Evolutionary conservation across 2,797 vertebrate species (phyloP).

Genomic region (Onychomys arenicola): DNA sequence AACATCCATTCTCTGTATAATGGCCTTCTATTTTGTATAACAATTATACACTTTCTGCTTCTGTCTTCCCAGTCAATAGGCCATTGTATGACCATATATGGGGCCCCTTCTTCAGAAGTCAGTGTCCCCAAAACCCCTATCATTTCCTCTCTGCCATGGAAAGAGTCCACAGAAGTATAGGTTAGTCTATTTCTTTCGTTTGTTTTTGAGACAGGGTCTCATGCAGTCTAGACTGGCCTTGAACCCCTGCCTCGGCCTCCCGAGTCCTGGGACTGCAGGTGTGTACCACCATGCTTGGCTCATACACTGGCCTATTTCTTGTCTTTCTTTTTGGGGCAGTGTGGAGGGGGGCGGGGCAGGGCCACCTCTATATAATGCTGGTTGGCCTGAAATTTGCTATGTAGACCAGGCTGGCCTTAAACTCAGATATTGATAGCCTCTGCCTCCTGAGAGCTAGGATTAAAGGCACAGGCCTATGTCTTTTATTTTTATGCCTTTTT

Average conservation of each 20-base stretch:
- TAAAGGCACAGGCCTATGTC: background rate
- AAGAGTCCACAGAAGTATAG: background rate
- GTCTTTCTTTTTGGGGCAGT: background rate
- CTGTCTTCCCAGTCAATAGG: background rate
- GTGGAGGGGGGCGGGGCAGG: too few species aligned
- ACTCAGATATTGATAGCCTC: background rate
- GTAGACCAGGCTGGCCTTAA: background rate
- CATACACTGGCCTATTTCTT: background rate
- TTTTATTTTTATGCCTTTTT: background rate
- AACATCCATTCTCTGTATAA: background rate
- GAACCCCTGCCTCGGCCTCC: background rate
- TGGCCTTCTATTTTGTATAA: constrained; percentile 37
- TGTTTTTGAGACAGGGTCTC: background rate
- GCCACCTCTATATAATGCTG: background rate
- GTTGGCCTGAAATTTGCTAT: background rate
- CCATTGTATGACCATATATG: background rate
- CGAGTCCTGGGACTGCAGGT: background rate
- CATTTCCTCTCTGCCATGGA: constrained; percentile 5
- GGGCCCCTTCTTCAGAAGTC: constrained; percentile 37
- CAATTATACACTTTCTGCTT: background rate
- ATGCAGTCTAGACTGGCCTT: background rate
- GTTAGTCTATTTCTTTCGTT: background rate
- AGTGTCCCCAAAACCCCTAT: background rate
- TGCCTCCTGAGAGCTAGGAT: background rate
- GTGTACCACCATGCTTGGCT: background rate